Conservation (phyloP, 2,797 vertebrate genomes). For the Melanotaenia trifasciata region DNA sequence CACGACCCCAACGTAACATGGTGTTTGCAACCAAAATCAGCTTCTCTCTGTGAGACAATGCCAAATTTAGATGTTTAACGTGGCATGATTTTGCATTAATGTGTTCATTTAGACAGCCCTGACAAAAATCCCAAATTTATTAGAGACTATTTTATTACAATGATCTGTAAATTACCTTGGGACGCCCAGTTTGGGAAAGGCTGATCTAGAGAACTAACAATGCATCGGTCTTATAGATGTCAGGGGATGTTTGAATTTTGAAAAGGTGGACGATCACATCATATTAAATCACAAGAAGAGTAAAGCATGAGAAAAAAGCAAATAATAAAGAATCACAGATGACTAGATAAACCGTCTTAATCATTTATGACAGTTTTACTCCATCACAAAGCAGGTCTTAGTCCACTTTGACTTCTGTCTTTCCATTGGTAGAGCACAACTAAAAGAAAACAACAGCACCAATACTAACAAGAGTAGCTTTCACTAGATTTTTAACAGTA, state of each 20-base stretch:
- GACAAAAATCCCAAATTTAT: no score
- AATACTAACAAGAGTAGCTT: background rate
- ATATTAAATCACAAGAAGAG: background rate
- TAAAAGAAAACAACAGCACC: background rate
- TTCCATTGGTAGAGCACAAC: no score
- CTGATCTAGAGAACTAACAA: background rate
- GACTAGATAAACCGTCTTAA: background rate
- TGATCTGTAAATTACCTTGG: no score
- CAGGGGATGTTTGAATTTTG: background rate
- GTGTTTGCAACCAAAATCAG: no score
- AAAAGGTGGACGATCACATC: background rate
- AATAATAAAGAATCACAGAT: background rate
- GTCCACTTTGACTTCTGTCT: no score
- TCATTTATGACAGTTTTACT: background rate
- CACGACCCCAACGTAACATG: no score
- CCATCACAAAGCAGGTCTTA: background rate
- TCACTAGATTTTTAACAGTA: background rate
- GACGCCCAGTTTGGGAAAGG: no score
- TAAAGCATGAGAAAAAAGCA: background rate
- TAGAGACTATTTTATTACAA: no score
- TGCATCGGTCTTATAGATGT: background rate
- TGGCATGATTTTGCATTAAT: no score
- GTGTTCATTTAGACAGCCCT: no score
- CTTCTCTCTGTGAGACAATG: no score
- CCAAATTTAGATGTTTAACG: no score